Percentiles rank a stretch among this genome's conserved stretches.
Conservation (phyloP, 2,888 invertebrate species). For the Macrosiphum euphorbiae region DNA sequence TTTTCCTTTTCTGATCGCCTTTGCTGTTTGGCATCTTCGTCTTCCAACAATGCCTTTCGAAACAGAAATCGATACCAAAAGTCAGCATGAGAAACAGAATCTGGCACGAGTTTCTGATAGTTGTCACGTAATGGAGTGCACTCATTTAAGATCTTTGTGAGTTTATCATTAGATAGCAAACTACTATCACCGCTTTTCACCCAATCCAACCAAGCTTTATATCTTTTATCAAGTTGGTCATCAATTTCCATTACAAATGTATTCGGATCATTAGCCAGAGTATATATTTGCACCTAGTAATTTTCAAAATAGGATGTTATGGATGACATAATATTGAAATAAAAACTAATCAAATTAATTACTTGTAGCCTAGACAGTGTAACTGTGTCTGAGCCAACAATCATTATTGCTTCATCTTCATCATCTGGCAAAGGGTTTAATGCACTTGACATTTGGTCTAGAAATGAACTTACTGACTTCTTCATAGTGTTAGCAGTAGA, state of each 20-base stretch:
- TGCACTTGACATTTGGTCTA: constrained; percentile 80
- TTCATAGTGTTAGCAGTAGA: constrained; percentile 82
- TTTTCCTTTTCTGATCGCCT: constrained; percentile 72
- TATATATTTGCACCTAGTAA: constrained; percentile 78
- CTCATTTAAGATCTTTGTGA: constrained; percentile 76
- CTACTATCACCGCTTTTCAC: constrained; percentile 70
- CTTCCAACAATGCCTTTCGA: constrained; percentile 83
- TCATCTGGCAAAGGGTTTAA: constrained; percentile 79
- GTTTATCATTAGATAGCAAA: constrained; percentile 74
- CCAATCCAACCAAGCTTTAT: constrained; percentile 75
- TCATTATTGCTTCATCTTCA: constrained; percentile 80
- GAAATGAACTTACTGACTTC: constrained; percentile 79
- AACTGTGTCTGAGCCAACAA: constrained; percentile 78
- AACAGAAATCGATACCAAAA: constrained; percentile 90
- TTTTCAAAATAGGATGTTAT: background rate
- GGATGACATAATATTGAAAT: constrained; percentile 60
- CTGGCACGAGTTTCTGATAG: constrained; percentile 80
- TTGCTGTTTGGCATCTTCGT: constrained; percentile 79
- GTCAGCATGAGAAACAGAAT: constrained; percentile 78
- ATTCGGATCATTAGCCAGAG: constrained; percentile 79
- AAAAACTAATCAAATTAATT: background rate
- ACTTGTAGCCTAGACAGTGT: constrained; percentile 76
- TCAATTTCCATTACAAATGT: constrained; percentile 81
- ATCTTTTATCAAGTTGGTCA: constrained; percentile 73
- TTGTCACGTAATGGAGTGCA: constrained; percentile 76